Evolutionary conservation across 2,888 invertebrate genomes (phyloP).

Genomic region (Eucriotettix oculatus): DNA sequence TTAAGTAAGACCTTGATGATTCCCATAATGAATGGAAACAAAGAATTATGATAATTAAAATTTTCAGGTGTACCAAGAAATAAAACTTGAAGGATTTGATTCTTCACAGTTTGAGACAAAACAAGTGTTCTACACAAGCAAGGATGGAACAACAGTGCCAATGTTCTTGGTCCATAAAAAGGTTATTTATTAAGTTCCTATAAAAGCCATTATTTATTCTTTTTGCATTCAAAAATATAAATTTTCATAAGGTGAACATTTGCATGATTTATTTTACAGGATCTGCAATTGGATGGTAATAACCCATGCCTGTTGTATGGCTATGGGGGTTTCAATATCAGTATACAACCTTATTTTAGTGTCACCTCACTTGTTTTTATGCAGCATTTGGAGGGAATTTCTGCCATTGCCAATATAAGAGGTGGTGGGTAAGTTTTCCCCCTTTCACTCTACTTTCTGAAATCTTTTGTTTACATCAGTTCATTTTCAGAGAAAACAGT

Average conservation of each 20-base stretch:
- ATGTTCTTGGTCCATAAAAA: conserved; percentile 86
- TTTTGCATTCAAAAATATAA: too few relatives aligned
- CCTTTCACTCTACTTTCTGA: too few relatives aligned
- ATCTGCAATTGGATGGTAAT: conserved; percentile 44
- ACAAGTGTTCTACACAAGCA: conserved; percentile 84
- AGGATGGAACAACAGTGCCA: conserved; percentile 84
- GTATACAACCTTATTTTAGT: conserved; percentile 79
- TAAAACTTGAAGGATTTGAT: conserved; percentile 70
- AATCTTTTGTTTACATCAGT: too few relatives aligned
- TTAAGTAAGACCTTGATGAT: too few relatives aligned
- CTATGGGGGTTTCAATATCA: conserved; percentile 93
- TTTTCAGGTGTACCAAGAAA: conserved; percentile 72
- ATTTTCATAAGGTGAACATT: too few relatives aligned
- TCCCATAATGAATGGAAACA: too few relatives aligned
- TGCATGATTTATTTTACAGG: conserved; percentile 28
- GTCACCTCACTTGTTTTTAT: conserved; percentile 75
- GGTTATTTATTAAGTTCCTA: conserved; percentile 31
- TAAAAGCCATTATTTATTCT: too few relatives aligned
- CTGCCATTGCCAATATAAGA: conserved; percentile 85
- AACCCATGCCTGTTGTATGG: conserved; percentile 82
- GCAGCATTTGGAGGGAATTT: conserved; percentile 72
- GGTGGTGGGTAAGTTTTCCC: conserved; percentile 67
- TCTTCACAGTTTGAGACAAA: conserved; percentile 59
- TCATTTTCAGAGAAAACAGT: too few relatives aligned
- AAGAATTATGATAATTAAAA: too few relatives aligned